Percentiles rank a stretch among this genome's conserved stretches.
Evolutionary conservation across 2,113 vertebrate species (phyloP).

Genomic region (Brachionichthys hirsutus): DNA sequence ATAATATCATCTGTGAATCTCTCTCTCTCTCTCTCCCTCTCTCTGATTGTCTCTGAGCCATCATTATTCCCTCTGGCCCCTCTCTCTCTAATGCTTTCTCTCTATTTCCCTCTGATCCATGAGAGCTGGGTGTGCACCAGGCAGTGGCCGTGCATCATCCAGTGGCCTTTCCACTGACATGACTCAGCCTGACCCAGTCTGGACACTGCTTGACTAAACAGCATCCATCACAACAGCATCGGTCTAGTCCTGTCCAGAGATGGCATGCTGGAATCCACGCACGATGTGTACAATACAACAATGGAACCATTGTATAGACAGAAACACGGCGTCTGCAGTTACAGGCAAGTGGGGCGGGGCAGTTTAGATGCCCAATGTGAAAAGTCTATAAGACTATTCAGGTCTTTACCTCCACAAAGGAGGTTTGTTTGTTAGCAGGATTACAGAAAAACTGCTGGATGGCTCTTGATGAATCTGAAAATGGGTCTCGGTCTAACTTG

Average conservation of each 20-base stretch:
- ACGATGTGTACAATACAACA: background rate
- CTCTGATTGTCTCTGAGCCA: conserved; percentile 23
- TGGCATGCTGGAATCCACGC: background rate
- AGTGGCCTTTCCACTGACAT: conserved; percentile 58
- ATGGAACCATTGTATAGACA: background rate
- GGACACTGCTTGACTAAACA: conserved; percentile 39
- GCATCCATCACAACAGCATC: conserved; percentile 33
- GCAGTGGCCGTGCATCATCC: conserved; percentile 49
- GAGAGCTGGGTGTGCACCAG: conserved; percentile 13
- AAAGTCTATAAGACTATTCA: conserved; percentile 13
- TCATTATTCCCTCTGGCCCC: conserved; percentile 25
- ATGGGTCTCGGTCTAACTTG: too few relatives aligned
- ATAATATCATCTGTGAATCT: conserved; percentile 28
- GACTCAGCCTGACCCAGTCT: conserved; percentile 42
- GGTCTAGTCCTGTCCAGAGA: conserved; percentile 5
- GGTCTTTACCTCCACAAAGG: too few relatives aligned
- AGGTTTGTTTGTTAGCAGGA: too few relatives aligned
- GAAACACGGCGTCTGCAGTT: background rate
- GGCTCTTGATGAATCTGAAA: too few relatives aligned
- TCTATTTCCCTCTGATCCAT: conserved; percentile 33
- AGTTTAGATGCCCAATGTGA: conserved; percentile 4
- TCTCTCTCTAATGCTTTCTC: conserved; percentile 17
- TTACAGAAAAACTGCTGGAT: too few relatives aligned
- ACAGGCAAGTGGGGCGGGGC: background rate
- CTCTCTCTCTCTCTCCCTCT: background rate